Conservation (phyloP, 2,888 invertebrate genomes). For the Drosophila aldrichi region DNA sequence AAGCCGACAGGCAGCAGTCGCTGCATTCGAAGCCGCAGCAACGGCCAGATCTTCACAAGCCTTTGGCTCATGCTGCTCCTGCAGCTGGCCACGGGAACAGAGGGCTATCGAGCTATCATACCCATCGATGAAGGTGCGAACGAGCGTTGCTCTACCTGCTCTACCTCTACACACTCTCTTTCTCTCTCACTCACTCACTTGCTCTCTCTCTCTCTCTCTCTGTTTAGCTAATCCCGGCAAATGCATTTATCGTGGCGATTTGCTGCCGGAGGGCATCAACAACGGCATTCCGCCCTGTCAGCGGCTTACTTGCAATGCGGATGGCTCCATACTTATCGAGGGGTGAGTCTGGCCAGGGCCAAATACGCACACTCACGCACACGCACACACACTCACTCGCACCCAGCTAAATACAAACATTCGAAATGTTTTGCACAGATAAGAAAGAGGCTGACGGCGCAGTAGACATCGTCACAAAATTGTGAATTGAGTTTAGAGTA, state of each 20-base stretch:
- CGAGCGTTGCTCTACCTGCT: background rate
- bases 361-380: background rate
- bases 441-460: slow-evolving; percentile 22
- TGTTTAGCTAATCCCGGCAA: slow-evolving; percentile 68
- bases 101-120: slow-evolving; percentile 70
- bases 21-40: background rate
- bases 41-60: slow-evolving; percentile 25
- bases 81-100: slow-evolving; percentile 39
- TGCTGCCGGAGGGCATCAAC: slow-evolving; percentile 74
- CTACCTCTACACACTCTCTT: too few species aligned
- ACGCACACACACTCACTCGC: background rate
- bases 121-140: slow-evolving; percentile 74
- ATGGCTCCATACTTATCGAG: slow-evolving; percentile 82
- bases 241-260: slow-evolving; percentile 82
- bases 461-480: slow-evolving; percentile 4
- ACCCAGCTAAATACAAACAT: slow-evolving; percentile 19
- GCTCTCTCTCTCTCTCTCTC: background rate
- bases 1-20: background rate
- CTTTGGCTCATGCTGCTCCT: slow-evolving; percentile 32
- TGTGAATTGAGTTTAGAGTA: slow-evolving; percentile 6
- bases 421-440: slow-evolving; percentile 52
- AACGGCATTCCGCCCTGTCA: slow-evolving; percentile 81
- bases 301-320: slow-evolving; percentile 77
- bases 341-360: slow-evolving; percentile 76
- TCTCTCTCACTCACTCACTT: background rate